Base-by-base conservation (phyloP, 2,113 vertebrate genomes). In the Neolamprologus sp. region DNA sequence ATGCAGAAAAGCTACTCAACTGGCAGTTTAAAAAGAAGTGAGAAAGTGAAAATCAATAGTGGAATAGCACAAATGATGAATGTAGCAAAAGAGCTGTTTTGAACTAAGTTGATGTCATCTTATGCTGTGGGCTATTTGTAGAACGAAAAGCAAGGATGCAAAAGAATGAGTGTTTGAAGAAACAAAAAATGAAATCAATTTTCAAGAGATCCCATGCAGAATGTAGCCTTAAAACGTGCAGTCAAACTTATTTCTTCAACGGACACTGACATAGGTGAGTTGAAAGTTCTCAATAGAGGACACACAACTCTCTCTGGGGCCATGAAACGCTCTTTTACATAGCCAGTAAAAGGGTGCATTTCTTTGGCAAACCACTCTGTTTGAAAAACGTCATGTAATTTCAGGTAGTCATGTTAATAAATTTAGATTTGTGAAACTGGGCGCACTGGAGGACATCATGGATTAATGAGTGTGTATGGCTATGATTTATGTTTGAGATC, bases 41-140 rank as follows among this genome's bases (percentile, higher is more conserved):
- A 78, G 81, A 91, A 89, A 83, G 81, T 91, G 81, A 73, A 91
- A 92, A 93, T 94, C 94, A 88, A 93, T 93, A 89, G 57, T 28
- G 51, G 53, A 49, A 40, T 60, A 63, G 57, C 40, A 51, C 17
- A 78, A 85, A 87, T 19, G 26, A 90, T 84, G 81, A 90, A 81
- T 78, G 73, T n/a, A 82, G 81, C 85, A 23, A 85, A 89, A 83
- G 83, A 28, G 54, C 26, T 83, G 60, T 73, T 89, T 80, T 68
- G 53, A 28, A 47, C 7, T 26, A 83, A 55, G 68, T 12, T 81
- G 53, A 84, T 35, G 26, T 5, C 11, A 49, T 80, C 5, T 10
- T 33, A 33, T 17, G 53, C 42, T 87, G 55, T 26, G 37, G 12
- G 45, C 45, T 51, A n/a, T 51, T 49, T 51, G 45, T 33, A n/a